Conservation (phyloP, 1,140 invertebrate species). For the Trypoxylus dichotomus region DNA sequence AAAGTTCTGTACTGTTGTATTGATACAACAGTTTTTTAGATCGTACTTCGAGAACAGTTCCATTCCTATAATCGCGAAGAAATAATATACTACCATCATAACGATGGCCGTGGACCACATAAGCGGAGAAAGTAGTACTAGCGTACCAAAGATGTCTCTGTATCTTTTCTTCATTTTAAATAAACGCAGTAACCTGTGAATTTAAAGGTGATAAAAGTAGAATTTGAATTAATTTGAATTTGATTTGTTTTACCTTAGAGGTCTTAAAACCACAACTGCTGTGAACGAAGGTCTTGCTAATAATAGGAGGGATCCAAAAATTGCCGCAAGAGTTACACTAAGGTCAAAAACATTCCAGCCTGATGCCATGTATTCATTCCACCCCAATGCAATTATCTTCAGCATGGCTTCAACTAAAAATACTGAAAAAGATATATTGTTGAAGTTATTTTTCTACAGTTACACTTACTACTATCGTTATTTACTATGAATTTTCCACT, state of each 20-base stretch:
- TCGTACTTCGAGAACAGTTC: conserved; percentile 79
- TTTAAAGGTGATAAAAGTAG: not conserved
- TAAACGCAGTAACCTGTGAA: conserved; percentile 63
- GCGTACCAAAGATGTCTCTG: conserved; percentile 85
- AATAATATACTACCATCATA: conserved; percentile 87
- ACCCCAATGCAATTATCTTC: conserved; percentile 75
- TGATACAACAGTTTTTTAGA: conserved; percentile 81
- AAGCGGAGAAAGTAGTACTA: conserved; percentile 78
- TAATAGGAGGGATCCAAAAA: conserved; percentile 69
- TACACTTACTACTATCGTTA: no score
- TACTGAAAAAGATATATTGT: conserved; percentile 59
- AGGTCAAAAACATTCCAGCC: conserved; percentile 90
- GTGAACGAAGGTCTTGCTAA: conserved; percentile 68
- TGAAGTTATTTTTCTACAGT: not conserved
- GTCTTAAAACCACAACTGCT: conserved; percentile 74
- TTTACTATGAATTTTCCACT: no score
- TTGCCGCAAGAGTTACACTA: conserved; percentile 68
- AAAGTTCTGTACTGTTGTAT: conserved; percentile 83
- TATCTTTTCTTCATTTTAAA: conserved; percentile 86
- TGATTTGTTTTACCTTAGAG: conserved; percentile 56
- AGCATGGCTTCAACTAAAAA: conserved; percentile 74
- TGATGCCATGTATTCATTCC: conserved; percentile 71
- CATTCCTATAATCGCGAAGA: conserved; percentile 91
- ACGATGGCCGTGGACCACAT: conserved; percentile 79
- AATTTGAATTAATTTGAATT: no score